Conservation (phyloP, 2,113 vertebrate genomes). For the Hippocampus abdominalis region DNA sequence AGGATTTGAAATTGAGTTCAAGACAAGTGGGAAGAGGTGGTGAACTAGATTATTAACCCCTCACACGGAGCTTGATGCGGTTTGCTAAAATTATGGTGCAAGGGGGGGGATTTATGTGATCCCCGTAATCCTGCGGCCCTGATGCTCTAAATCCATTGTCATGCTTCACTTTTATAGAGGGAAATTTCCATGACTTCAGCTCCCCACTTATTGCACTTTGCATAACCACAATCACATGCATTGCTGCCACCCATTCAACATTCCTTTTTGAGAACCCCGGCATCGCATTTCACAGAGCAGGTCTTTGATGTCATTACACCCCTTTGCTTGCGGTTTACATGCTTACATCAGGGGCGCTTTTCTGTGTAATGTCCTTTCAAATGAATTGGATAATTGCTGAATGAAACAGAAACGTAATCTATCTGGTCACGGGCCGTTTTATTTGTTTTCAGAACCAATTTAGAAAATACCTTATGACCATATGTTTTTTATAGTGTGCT, state of each 20-base stretch:
- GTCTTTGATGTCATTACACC: conserved; percentile 62
- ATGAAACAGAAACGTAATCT: conserved; percentile 39
- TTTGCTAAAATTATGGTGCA: conserved; percentile 57
- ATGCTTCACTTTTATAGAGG: conserved; percentile 69
- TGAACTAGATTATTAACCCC: conserved; percentile 71
- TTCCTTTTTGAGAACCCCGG: conserved; percentile 53
- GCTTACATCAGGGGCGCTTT: conserved; percentile 49
- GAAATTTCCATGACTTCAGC: conserved; percentile 74
- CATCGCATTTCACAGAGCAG: conserved; percentile 57
- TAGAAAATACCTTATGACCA: neutral
- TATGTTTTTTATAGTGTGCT: too few species aligned
- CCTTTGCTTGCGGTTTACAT: conserved; percentile 53
- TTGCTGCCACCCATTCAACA: conserved; percentile 59
- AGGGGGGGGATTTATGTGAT: conserved; percentile 64
- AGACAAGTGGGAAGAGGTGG: conserved; percentile 51
- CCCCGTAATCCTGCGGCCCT: conserved; percentile 67
- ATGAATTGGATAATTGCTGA: conserved; percentile 25
- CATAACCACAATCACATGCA: conserved; percentile 59
- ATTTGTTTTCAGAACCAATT: conserved; percentile 6
- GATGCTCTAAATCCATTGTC: conserved; percentile 75
- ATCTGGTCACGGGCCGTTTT: conserved; percentile 17
- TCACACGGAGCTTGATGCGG: conserved; percentile 67
- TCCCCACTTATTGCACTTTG: conserved; percentile 60
- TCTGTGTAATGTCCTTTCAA: conserved; percentile 35
- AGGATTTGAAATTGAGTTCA: conserved; percentile 53